Conservation (phyloP, 1,140 invertebrate species). For the Holotrichia oblita region DNA sequence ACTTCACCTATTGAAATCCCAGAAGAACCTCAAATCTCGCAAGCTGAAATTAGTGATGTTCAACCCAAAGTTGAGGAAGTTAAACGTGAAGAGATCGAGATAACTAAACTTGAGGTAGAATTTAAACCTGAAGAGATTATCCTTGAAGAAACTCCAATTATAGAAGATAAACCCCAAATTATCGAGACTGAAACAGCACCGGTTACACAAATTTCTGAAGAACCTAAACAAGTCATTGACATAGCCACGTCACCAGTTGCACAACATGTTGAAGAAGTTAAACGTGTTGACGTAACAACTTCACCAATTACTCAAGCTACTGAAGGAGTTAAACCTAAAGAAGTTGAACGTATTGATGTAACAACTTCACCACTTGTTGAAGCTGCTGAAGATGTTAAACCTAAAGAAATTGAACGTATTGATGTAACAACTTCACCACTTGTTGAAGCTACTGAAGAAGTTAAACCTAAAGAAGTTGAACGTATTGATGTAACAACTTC, state of each 20-base stretch:
- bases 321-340: conserved; percentile 6
- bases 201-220: background rate
- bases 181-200: background rate
- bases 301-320: conserved; percentile 15
- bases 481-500: conserved; percentile 1
- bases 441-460: conserved; percentile 7
- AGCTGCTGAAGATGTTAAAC: no score
- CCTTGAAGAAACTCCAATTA: no score
- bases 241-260: background rate
- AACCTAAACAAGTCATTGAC: background rate
- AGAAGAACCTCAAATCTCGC: background rate
- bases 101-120: background rate
- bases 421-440: conserved; percentile 10
- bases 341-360: no score
- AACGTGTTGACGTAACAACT: conserved; percentile 27
- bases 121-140: no score
- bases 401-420: no score
- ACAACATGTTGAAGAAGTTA: background rate
- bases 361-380: no score
- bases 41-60: background rate
- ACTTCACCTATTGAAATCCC: background rate
- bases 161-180: background rate
- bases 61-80: background rate
- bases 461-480: background rate
- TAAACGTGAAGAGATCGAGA: background rate